Conservation (phyloP, 2,888 invertebrate species). For the Acronicta psi region DNA sequence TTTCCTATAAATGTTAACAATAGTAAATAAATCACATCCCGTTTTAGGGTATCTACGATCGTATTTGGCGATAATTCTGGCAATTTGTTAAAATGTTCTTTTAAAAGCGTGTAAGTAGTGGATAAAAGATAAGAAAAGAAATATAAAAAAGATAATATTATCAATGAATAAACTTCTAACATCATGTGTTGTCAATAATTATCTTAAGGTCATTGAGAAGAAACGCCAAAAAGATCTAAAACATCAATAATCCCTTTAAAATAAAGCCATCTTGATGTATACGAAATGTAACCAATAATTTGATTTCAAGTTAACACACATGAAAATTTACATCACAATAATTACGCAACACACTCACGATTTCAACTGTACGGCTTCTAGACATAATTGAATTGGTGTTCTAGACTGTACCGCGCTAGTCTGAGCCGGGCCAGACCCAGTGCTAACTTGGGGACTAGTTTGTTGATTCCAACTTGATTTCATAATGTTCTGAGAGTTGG, state of each 20-base stretch:
- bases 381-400: conserved; percentile 57
- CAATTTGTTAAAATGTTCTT: too few relatives aligned
- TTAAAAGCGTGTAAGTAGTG: too few relatives aligned
- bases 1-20: too few relatives aligned
- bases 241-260: not conserved
- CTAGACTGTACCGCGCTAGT: conserved; percentile 10
- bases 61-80: too few relatives aligned
- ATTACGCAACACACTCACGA: conserved; percentile 38
- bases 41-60: too few relatives aligned
- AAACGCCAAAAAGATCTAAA: too few relatives aligned
- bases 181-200: too few relatives aligned
- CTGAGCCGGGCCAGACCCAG: conserved; percentile 11
- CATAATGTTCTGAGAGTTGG: conserved; percentile 2
- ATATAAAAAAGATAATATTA: too few relatives aligned
- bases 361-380: conserved; percentile 49
- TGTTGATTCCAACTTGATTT: conserved; percentile 22
- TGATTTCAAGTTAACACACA: conserved; percentile 4
- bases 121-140: too few relatives aligned
- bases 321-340: conserved; percentile 48
- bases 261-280: not conserved
- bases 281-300: not conserved
- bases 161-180: too few relatives aligned
- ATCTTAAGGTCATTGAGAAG: too few relatives aligned
- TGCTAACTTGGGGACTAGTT: conserved; percentile 10
- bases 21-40: too few relatives aligned